Evolutionary conservation across 2,797 vertebrate species (phyloP).

Genomic region (Avahi laniger): DNA sequence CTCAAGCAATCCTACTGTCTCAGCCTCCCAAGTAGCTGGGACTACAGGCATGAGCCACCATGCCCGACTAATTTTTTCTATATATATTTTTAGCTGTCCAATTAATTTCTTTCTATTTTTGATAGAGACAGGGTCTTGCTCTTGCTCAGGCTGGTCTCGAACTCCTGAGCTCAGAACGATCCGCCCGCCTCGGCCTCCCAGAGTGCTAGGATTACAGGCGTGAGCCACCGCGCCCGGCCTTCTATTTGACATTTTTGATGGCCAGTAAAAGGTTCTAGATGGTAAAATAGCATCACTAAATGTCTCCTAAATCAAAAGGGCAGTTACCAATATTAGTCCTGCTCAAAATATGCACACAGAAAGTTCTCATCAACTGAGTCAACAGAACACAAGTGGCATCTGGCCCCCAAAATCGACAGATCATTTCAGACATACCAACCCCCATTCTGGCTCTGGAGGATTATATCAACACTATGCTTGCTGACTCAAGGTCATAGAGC

Average conservation of each 20-base stretch:
- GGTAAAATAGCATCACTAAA: not conserved
- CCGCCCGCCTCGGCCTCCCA: no score
- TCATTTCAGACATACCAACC: conserved; percentile 2
- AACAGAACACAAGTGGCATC: not conserved
- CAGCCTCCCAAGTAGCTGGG: no score
- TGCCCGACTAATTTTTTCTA: no score
- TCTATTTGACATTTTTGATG: not conserved
- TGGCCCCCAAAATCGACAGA: not conserved
- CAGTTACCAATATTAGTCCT: not conserved
- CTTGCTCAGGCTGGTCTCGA: no score
- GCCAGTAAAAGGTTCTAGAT: not conserved
- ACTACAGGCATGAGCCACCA: no score
- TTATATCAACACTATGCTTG: not conserved
- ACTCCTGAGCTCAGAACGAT: no score
- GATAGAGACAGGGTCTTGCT: no score
- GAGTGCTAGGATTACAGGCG: no score
- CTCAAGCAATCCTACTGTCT: no score
- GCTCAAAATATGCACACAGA: conserved; percentile 7
- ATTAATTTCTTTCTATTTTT: no score
- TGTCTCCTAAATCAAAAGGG: conserved; percentile 10
- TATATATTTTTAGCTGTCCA: no score
- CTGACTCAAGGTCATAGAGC: not conserved
- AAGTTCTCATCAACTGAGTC: not conserved
- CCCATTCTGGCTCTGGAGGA: not conserved
- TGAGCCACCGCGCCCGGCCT: not conserved